These are phyloP conservation scores for Vanessa cardui DNA, from an alignment of 2,888 invertebrate genomes.

Conservation along the genomic window DNA sequence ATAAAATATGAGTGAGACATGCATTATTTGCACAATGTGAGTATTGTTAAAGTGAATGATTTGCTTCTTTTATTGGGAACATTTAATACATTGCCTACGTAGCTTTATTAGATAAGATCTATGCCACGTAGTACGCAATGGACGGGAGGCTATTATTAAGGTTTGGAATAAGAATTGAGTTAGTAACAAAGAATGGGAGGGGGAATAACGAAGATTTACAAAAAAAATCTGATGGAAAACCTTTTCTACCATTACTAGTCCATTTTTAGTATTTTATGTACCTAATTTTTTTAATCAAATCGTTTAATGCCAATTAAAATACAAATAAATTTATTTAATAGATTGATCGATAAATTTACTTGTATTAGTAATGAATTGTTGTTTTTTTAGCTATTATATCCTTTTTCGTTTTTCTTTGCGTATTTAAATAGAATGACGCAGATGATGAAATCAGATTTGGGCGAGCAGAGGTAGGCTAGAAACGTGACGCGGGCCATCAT, in stretches of 20 bases:
- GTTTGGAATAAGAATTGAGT: constrained; percentile 20
- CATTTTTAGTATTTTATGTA: too few species aligned
- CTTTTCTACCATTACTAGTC: too few species aligned
- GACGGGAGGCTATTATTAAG: constrained; percentile 17
- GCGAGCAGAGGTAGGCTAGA: too few species aligned
- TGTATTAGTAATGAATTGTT: too few species aligned
- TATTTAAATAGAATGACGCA: too few species aligned
- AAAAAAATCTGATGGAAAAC: not conserved
- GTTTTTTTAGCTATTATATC: not conserved
- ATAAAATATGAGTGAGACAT: constrained; percentile 5
- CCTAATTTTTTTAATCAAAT: too few species aligned
- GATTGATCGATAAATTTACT: too few species aligned
- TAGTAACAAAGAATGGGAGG: constrained; percentile 9
- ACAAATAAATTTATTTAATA: too few species aligned
- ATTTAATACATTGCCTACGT: constrained; percentile 16
- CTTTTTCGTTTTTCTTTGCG: not conserved
- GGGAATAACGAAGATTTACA: not conserved
- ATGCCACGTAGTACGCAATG: constrained; percentile 32
- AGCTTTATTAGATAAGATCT: constrained; percentile 34
- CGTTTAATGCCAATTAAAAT: too few species aligned
- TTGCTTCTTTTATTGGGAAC: constrained; percentile 30
- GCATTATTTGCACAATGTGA: constrained; percentile 1
- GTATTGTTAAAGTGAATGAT: constrained; percentile 6
- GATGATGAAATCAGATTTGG: too few species aligned
- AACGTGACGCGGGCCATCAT: too few species aligned